A percentile compares a stretch with the other conserved stretches of the same genome.
Evolutionary conservation across 2,888 invertebrate genomes (phyloP).

Genomic region (Epiblema foenella): DNA sequence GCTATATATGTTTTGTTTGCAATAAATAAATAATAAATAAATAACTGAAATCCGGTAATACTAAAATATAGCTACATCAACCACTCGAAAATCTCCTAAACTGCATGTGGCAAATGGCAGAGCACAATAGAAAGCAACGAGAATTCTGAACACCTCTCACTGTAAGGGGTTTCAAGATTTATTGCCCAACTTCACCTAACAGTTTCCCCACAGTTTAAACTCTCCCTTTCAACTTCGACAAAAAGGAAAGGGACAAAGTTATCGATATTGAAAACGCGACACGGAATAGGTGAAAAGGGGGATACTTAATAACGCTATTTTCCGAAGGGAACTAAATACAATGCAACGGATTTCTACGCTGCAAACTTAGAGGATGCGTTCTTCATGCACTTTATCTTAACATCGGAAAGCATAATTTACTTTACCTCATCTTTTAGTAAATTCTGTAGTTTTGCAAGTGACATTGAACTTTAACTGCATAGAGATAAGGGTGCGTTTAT

Average conservation of each 20-base stretch:
- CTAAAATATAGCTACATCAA: constrained; percentile 22
- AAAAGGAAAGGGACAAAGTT: constrained; percentile 49
- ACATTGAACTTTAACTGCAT: constrained; percentile 11
- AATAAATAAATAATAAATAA: too few relatives aligned
- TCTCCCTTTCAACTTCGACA: constrained; percentile 46
- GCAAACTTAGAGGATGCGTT: constrained; percentile 41
- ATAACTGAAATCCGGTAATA: constrained; percentile 12
- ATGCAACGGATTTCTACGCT: constrained; percentile 48
- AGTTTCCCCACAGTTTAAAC: constrained; percentile 40
- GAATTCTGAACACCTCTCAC: constrained; percentile 54
- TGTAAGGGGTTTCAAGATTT: constrained; percentile 66
- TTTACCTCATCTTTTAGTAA: neutral
- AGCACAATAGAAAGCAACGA: constrained; percentile 50
- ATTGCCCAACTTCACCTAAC: constrained; percentile 54
- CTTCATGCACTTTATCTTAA: constrained; percentile 18
- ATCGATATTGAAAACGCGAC: constrained; percentile 52
- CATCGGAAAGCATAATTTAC: constrained; percentile 1
- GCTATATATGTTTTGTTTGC: too few relatives aligned
- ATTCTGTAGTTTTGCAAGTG: constrained; percentile 5
- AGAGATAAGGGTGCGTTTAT: constrained; percentile 37
- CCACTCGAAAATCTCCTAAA: constrained; percentile 45
- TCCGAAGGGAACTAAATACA: constrained; percentile 57
- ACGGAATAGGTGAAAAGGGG: constrained; percentile 61
- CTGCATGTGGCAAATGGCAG: constrained; percentile 60
- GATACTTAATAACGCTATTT: constrained; percentile 59